A percentile compares a stretch with the other conserved stretches of the same genome.
Conservation (phyloP, 2,888 invertebrate genomes). For the Drosophila ezoana region DNA sequence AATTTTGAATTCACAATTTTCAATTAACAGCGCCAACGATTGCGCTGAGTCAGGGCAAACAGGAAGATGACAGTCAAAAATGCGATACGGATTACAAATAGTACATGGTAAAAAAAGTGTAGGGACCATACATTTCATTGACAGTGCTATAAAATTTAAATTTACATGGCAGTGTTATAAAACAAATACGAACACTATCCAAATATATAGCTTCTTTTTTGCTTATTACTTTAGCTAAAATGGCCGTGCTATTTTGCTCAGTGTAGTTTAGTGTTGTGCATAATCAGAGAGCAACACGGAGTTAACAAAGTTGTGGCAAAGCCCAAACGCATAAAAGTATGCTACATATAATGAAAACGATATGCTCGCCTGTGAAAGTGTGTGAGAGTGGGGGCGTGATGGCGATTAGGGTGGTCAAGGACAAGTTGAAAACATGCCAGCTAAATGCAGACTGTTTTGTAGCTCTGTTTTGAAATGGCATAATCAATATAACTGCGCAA, state of each 20-base stretch:
- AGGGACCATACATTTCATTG: constrained; percentile 12
- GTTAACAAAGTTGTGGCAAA: constrained; percentile 46
- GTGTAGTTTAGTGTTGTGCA: constrained; percentile 34
- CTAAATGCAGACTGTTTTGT: constrained; percentile 2
- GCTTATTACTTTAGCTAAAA: background rate
- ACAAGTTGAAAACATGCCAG: constrained; percentile 3
- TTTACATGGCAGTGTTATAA: constrained; percentile 22
- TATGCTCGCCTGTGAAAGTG: constrained; percentile 11
- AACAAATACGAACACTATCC: constrained; percentile 25
- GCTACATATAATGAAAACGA: constrained; percentile 53
- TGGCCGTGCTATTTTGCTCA: constrained; percentile 9
- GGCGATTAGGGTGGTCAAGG: background rate
- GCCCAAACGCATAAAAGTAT: constrained; percentile 59
- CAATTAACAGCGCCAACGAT: constrained; percentile 63
- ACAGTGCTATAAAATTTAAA: constrained; percentile 35
- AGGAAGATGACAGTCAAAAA: constrained; percentile 25
- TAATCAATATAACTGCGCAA: constrained; percentile 48
- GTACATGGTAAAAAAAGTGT: constrained; percentile 37
- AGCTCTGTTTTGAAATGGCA: constrained; percentile 33
- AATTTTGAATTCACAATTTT: constrained; percentile 71
- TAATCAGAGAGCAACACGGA: constrained; percentile 39
- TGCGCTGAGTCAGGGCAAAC: constrained; percentile 60
- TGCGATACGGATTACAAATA: constrained; percentile 42
- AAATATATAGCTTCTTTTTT: constrained; percentile 8
- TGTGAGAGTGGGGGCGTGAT: background rate